These are phyloP conservation scores for Microctonus hyperodae DNA, from an alignment of 2,888 invertebrate genomes.

Conservation along the genomic window DNA sequence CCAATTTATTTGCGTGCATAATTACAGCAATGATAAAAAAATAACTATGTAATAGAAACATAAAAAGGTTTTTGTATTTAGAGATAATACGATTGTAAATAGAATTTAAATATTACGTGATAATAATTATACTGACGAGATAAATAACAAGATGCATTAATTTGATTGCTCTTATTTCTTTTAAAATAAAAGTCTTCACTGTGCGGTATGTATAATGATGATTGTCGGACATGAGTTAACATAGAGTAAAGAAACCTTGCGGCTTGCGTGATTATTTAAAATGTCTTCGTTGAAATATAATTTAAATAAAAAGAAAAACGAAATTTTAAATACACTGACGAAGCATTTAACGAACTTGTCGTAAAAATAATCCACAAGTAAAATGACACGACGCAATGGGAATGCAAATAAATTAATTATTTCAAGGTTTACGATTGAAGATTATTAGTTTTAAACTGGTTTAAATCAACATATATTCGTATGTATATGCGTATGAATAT, in stretches of 20 bases:
- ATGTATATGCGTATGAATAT: not conserved
- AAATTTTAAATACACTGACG: not conserved
- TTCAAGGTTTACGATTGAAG: not conserved
- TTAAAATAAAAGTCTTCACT: too few species aligned
- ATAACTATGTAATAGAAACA: too few species aligned
- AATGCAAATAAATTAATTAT: constrained; percentile 1
- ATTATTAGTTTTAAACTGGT: constrained; percentile 2
- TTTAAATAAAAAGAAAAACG: not conserved
- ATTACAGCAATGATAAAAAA: too few species aligned
- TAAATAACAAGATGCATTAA: not conserved
- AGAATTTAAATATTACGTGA: not conserved
- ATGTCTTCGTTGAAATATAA: not conserved
- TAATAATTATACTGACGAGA: not conserved
- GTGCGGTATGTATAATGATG: too few species aligned
- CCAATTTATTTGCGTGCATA: too few species aligned
- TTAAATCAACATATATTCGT: not conserved
- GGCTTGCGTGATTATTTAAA: too few species aligned
- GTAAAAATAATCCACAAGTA: not conserved
- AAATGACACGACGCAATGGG: not conserved
- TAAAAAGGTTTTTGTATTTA: too few species aligned
- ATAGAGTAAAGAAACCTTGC: not conserved
- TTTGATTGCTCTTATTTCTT: too few species aligned
- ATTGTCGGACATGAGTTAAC: not conserved
- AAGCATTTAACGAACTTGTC: not conserved
- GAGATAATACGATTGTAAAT: not conserved